Base-by-base conservation (phyloP, 1,140 invertebrate species). In the Monomorium pharaonis region DNA sequence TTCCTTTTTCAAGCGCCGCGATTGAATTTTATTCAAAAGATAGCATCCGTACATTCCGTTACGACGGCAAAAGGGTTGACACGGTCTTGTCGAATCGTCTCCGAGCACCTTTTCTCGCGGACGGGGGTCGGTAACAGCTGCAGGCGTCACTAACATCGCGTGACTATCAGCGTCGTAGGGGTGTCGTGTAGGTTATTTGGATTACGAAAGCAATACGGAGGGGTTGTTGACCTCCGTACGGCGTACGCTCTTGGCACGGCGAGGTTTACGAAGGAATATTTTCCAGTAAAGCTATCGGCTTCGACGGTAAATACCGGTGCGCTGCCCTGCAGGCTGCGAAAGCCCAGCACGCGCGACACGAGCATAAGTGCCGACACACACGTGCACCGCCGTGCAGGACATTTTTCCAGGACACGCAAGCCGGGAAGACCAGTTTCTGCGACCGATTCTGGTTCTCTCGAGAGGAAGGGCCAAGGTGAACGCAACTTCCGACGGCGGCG, bases 401-500 rank as follows among this genome's bases (percentile, higher is more conserved):
- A 83, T 86, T 86, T 86, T 86, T 83, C 78, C 80, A 74, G 78
- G 77, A 86, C 65, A 37, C 33, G 30, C 67, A 58, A 54, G 21
- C 60, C 44, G 85, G 80, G 63, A 84, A 63, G 85, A 86, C 85
- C 78, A 86, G 85, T 86, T 86, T 80, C 78, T 72, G 67, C 85
- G 58, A 18, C 24, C 42, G 67, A 84, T 60, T 81, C 85, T 84
- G 85, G 85, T 86, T 86, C 51, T 74, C 67, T 74, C 44, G 78
- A 84, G 80, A 86, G 69, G 58, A 56, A 83, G 77, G 42, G 84
- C 47, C 76, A 27, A 72, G 67, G 67, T 74, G 85, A 37, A 54
- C 47, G 85, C 51, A 86, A 84, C 85, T 86, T 74, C 78, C 85
- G 85, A 86, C 78, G 78, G 83, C 56, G 78, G 74, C 74, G 56